Conservation (phyloP, 2,888 invertebrate genomes). For the Axea sp. region DNA sequence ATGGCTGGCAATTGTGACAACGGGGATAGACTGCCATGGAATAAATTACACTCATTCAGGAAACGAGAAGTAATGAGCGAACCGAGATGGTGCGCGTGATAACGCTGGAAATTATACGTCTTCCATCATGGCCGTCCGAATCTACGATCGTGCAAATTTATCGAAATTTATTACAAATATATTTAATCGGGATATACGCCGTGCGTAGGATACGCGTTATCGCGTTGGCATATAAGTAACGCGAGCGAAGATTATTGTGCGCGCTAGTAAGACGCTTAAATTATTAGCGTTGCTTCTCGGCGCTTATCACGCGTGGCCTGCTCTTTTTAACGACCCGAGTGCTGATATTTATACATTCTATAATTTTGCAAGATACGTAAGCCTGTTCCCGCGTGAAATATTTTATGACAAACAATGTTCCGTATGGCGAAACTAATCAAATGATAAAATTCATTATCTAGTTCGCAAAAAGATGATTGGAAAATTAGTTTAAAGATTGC, state of each 20-base stretch:
- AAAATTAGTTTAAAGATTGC: no score
- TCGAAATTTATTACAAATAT: slow-evolving; percentile 55
- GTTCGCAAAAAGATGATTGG: background rate
- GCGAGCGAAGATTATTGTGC: slow-evolving; percentile 46
- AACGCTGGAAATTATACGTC: slow-evolving; percentile 54
- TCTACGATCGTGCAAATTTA: slow-evolving; percentile 52
- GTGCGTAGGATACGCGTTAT: slow-evolving; percentile 50
- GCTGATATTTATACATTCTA: slow-evolving; percentile 40
- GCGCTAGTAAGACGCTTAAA: slow-evolving; percentile 35
- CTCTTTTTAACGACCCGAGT: slow-evolving; percentile 16
- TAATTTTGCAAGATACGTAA: slow-evolving; percentile 37
- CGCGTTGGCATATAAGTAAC: slow-evolving; percentile 33
- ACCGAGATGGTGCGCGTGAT: slow-evolving; percentile 50
- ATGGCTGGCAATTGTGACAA: slow-evolving; percentile 51
- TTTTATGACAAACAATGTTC: slow-evolving; percentile 5
- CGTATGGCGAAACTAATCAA: background rate
- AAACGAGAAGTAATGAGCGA: slow-evolving; percentile 55
- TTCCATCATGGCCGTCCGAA: slow-evolving; percentile 43
- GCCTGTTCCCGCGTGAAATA: background rate
- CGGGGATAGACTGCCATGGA: slow-evolving; percentile 46
- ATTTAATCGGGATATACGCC: slow-evolving; percentile 50
- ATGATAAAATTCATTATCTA: background rate
- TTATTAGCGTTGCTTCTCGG: slow-evolving; percentile 24
- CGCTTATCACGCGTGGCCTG: slow-evolving; percentile 46
- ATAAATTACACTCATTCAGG: slow-evolving; percentile 55